Conservation (phyloP, 2,888 invertebrate genomes). For the Stratiomys singularior region DNA sequence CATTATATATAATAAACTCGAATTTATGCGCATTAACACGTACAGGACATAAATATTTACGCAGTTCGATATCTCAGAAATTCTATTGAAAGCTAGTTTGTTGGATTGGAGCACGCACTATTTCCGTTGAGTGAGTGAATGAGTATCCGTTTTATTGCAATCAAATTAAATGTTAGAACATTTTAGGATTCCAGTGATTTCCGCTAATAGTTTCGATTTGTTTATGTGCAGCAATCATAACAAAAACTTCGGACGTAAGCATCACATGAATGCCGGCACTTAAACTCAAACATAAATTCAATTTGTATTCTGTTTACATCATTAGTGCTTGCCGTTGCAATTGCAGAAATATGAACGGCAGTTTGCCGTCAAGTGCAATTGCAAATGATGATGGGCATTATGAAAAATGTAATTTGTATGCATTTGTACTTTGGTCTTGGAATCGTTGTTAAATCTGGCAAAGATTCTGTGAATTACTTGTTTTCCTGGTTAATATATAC, state of each 20-base stretch:
- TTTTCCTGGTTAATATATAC: too few species aligned
- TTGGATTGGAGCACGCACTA: background rate
- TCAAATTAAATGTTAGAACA: background rate
- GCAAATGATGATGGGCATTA: constrained; percentile 2
- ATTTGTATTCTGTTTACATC: constrained; percentile 1
- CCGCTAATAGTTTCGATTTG: constrained; percentile 35
- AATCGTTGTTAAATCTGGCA: constrained; percentile 37
- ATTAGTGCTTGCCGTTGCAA: constrained; percentile 12
- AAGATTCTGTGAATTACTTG: too few species aligned
- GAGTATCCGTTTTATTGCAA: constrained; percentile 16
- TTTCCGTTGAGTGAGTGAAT: background rate
- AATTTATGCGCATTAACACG: too few species aligned
- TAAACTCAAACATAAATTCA: constrained; percentile 36
- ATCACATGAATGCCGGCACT: constrained; percentile 33
- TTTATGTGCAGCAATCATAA: constrained; percentile 37
- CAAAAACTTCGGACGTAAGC: constrained; percentile 6
- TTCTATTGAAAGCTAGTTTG: background rate
- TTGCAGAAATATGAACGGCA: constrained; percentile 18
- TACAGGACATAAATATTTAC: too few species aligned
- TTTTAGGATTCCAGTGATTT: constrained; percentile 5
- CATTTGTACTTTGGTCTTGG: constrained; percentile 5
- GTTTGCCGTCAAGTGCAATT: constrained; percentile 11
- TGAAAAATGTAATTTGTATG: constrained; percentile 5
- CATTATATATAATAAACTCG: too few species aligned
- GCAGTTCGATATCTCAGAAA: too few species aligned